Conservation (phyloP, 1,140 invertebrate species). For the Oryctes rhinoceros region DNA sequence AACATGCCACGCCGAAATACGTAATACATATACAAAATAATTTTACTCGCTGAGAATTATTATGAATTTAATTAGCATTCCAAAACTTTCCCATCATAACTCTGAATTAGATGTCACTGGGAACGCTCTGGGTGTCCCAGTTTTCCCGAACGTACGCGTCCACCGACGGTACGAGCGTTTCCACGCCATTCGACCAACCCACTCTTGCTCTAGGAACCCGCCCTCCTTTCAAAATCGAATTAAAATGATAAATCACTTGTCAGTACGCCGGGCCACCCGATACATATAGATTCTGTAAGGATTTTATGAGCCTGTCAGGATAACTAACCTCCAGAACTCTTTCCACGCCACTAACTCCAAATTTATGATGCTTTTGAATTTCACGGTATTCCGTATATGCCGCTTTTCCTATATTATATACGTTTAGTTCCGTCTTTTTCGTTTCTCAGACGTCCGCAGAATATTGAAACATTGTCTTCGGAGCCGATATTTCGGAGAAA, state of each 20-base stretch:
- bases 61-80: constrained; percentile 12
- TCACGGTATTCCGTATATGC: not conserved
- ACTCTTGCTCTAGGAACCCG: not conserved
- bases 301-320: constrained; percentile 30
- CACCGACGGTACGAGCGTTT: not conserved
- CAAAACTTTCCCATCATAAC: not conserved
- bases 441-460: not conserved
- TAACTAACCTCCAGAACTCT: constrained; percentile 8
- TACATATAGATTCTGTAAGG: constrained; percentile 19
- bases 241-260: constrained; percentile 34
- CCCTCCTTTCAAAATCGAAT: constrained; percentile 21
- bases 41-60: not conserved
- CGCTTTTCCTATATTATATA: not conserved
- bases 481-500: not conserved
- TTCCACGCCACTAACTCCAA: not conserved
- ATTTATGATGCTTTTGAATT: constrained; percentile 22
- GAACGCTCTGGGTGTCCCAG: not conserved
- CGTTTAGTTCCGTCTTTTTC: not conserved
- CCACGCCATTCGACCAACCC: not conserved
- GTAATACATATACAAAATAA: not conserved
- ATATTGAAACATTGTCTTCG: not conserved
- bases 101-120: constrained; percentile 12
- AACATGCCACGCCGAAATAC: no score
- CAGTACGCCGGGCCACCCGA: constrained; percentile 11
- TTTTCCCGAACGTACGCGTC: not conserved